A percentile compares a stretch with the other conserved stretches of the same genome.
phyloP scores from a whole-genome alignment of 2,888 invertebrate genomes.

The Drosophila phalerata region DNA sequence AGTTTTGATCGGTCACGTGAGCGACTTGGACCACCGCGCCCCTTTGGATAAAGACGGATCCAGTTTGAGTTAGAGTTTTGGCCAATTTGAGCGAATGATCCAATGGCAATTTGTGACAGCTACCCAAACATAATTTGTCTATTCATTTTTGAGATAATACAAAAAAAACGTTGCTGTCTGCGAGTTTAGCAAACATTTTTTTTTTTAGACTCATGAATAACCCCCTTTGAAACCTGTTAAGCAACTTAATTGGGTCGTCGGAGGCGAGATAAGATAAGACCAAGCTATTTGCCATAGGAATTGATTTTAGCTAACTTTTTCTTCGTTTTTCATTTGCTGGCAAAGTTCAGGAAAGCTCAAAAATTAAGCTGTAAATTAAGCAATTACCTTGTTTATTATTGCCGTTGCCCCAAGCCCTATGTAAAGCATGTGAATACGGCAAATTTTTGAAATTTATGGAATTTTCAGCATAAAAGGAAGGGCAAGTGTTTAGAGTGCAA shows the following conservation, averaged over 20 bases:
- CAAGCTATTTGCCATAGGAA: slow-evolving; percentile 47
- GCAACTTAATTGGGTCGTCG: slow-evolving; percentile 58
- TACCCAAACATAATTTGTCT: slow-evolving; percentile 72
- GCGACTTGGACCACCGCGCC: slow-evolving; percentile 7
- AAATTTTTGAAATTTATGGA: slow-evolving; percentile 18
- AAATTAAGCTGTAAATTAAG: slow-evolving; percentile 27
- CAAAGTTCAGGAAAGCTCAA: slow-evolving; percentile 28
- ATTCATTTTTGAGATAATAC: slow-evolving; percentile 30
- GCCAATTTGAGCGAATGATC: slow-evolving; percentile 61
- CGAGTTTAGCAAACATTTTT: slow-evolving; percentile 26
- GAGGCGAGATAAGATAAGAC: slow-evolving; percentile 54
- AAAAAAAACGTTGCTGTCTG: slow-evolving; percentile 26
- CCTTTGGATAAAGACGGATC: slow-evolving; percentile 5
- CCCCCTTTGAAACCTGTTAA: slow-evolving; percentile 14
- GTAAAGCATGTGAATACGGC: slow-evolving; percentile 9
- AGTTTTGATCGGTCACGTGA: slow-evolving; percentile 50
- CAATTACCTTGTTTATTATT: slow-evolving; percentile 30
- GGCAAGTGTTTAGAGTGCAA: slow-evolving; percentile 28
- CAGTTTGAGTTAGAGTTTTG: slow-evolving; percentile 24
- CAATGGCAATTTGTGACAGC: slow-evolving; percentile 58
- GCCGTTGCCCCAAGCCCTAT: neutral
- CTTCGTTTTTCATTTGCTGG: neutral
- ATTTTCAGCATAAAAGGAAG: slow-evolving; percentile 1
- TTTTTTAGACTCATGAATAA: slow-evolving; percentile 4
- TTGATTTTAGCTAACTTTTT: slow-evolving; percentile 49